A percentile compares a stretch with the other conserved stretches of the same genome.
phyloP scores from a whole-genome alignment of 2,888 invertebrate species.

The Megalurothrips usitatus region DNA sequence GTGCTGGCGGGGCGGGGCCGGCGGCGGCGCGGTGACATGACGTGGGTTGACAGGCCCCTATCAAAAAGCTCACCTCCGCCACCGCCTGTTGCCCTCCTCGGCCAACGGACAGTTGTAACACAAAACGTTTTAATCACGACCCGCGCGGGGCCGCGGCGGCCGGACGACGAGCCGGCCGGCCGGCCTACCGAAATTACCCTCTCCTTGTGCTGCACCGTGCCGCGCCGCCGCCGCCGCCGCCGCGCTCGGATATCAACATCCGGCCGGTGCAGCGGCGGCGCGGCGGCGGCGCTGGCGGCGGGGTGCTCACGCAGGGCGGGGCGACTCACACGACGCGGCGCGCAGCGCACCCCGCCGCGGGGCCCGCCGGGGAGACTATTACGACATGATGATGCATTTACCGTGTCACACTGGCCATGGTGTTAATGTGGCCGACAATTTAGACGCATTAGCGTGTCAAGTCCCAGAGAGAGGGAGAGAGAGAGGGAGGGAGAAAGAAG shows the following conservation, averaged over 20 bases:
- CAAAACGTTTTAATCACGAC: not conserved
- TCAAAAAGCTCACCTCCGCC: not conserved
- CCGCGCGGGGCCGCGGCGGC: too few species aligned
- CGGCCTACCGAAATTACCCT: not conserved
- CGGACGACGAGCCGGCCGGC: too few species aligned
- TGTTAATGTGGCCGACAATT: not conserved
- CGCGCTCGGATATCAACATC: not conserved
- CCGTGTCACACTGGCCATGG: not conserved
- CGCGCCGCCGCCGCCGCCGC: not conserved
- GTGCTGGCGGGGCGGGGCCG: not conserved
- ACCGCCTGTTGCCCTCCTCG: not conserved
- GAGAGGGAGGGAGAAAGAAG: not conserved
- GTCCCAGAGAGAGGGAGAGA: not conserved
- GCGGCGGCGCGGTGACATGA: not conserved
- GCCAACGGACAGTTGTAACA: not conserved
- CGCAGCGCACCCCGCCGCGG: too few species aligned
- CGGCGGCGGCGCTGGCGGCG: too few species aligned
- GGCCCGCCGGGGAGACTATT: too few species aligned
- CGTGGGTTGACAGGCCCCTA: slow-evolving; percentile 4
- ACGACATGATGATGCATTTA: too few species aligned
- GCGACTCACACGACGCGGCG: too few species aligned
- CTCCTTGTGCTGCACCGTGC: not conserved
- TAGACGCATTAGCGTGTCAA: not conserved
- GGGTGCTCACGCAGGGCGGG: too few species aligned
- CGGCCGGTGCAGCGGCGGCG: not conserved